Base-by-base conservation (phyloP, 2,888 invertebrate species). In the Pyrocoelia pectoralis region DNA sequence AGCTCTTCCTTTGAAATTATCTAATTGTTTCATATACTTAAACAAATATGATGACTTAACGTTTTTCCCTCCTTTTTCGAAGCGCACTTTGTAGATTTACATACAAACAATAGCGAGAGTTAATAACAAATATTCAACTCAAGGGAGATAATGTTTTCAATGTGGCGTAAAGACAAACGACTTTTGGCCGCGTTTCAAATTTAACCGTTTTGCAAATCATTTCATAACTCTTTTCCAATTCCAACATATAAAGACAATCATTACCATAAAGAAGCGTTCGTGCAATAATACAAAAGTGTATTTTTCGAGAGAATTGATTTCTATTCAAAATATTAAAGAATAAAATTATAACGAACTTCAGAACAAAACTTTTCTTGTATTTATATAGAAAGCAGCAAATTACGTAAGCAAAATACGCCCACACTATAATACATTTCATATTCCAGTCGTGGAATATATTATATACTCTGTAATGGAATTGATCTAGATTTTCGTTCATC, bases 171-270 rank as follows among this genome's bases (percentile, higher is more conserved):
- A 17, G 46, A 46, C 18, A 17, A 46, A 17, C 18, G 46, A 10
- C 17, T 18, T 46, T 46, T 46, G 46, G 46, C 46, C 15, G 46
- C 46, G 46, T 46, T 46, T 46, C 46, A 46, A 46, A 17, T 46
- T 46, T 18, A 46, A 46, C 46, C 33, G 33, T n/a, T 33, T 33
- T 33, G 33, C 33, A 33, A 33, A 33, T 33, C 9, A 33, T 33
- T 33, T 33, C 33, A 33, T 33, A 5, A 5, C 24, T 33, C 33
- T 33, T 33, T n/a, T n/a, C n/a, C n/a, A n/a, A n/a, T n/a, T 33
- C n/a, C 9, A n/a, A 33, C 33, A 33, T n/a, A n/a, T 33, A 33
- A 33, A 33, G 33, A 33, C 33, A 33, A 33, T 33, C 33, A 33
- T 33, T 33, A 33, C 33, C 33, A 33, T 33, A 33, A 33, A 33